Percentiles rank a stretch among this genome's conserved stretches.
These are phyloP conservation scores for Microplitis deprimator DNA, from an alignment of 2,888 invertebrate species.

Conservation along the genomic window DNA sequence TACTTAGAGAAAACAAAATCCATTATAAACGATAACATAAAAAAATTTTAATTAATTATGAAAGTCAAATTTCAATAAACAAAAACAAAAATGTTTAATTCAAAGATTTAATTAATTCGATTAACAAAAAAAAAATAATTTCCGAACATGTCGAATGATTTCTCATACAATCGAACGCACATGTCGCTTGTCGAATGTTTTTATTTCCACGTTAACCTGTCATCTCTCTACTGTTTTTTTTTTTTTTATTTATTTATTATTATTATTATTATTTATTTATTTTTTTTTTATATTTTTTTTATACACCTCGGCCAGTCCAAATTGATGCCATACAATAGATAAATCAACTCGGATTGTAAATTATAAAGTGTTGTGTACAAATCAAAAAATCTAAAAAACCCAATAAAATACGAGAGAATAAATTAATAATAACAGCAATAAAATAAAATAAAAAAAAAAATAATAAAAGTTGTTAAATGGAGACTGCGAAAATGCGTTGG, in stretches of 20 bases:
- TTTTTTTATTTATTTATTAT: slow-evolving; percentile 4
- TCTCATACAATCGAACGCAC: slow-evolving; percentile 9
- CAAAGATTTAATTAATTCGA: neutral
- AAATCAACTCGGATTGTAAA: slow-evolving; percentile 34
- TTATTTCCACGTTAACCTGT: slow-evolving; percentile 26
- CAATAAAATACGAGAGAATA: slow-evolving; percentile 29
- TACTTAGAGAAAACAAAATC: too few relatives aligned
- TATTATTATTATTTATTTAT: neutral
- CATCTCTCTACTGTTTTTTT: slow-evolving; percentile 6
- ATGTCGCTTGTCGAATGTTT: slow-evolving; percentile 41
- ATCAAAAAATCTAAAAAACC: slow-evolving; percentile 6
- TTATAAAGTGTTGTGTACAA: slow-evolving; percentile 29
- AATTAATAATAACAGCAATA: slow-evolving; percentile 3
- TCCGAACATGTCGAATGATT: neutral
- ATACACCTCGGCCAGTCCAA: slow-evolving; percentile 51
- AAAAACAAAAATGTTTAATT: neutral
- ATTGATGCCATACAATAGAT: slow-evolving; percentile 57
- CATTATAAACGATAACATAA: too few relatives aligned
- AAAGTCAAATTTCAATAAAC: slow-evolving; percentile 10
- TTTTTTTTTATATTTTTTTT: slow-evolving; percentile 35
- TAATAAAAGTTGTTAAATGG: slow-evolving; percentile 52
- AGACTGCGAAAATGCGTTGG: slow-evolving; percentile 54
- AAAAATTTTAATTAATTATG: too few relatives aligned
- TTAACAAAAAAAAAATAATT: slow-evolving; percentile 13
- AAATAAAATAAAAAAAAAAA: slow-evolving; percentile 23